Base-by-base conservation (phyloP, 2,888 invertebrate species). In the Drosophila fungiperda region DNA sequence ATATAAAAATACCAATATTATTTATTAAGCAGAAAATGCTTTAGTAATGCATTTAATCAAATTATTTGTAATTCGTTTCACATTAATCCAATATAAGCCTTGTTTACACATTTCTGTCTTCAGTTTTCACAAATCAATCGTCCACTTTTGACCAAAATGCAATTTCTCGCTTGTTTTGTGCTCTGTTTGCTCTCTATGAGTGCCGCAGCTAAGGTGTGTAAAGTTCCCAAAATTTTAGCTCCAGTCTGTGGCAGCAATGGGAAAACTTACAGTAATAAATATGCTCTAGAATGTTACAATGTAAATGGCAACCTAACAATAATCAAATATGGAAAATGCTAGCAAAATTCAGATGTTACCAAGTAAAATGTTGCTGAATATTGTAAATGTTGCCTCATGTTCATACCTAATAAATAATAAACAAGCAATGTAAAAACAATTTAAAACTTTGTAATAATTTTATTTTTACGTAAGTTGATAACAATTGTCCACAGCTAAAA, bases 271-370 rank as follows among this genome's bases (percentile, higher is more conserved):
- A 0, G 1, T 29, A 29, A 29, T 29, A 0, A 29, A 29, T 29
- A 0, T 0, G 29, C 5, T 29, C 29, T 29, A 29, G 29, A 29
- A 29, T 29, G 29, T 29, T 0, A 29, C 5, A 29, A 29, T 29
- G 29, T 29, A 29, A 29, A 29, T 6, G 29, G 29, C 29, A 29
- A 29, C 5, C 5, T 45, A 45, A 45, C 12, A 45, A 4, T 15
- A 0, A 8, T 1, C 45, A 45, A 45, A 45, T 0, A 1, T 1
- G 15, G 1, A 20, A 0, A 1, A 7, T 45, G 45, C 20, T 7
- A 45, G 20, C 7, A 12, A 45, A 20, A 12, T 15, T 45, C 20
- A 3, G 12, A 23, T 20, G 40, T n/a, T 40, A n/a, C 4, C n/a
- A 9, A 9, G 3, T 9, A 40, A 17, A 38, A 17, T 20, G 6